These are phyloP conservation scores for Zosterops hypoxanthus DNA, from an alignment of 2,113 vertebrate species.

Conservation along the genomic window DNA sequence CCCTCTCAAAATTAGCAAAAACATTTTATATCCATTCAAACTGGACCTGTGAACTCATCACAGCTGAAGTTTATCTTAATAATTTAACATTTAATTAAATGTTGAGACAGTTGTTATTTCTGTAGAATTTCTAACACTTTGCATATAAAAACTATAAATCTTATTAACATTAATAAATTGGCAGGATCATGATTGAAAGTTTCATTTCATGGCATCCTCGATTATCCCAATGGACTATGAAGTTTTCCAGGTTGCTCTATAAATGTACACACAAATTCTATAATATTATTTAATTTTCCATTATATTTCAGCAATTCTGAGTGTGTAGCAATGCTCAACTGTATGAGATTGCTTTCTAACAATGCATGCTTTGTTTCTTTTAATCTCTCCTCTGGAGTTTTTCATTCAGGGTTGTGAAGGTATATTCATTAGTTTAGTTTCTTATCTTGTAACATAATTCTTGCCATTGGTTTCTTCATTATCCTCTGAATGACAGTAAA, in stretches of 20 bases:
- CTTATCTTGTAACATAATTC: slow-evolving; percentile 54
- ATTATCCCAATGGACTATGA: background rate
- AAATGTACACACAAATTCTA: background rate
- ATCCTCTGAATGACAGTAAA: slow-evolving; percentile 58
- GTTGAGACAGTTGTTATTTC: slow-evolving; percentile 23
- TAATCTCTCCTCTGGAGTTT: background rate
- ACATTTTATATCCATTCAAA: background rate
- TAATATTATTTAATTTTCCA: background rate
- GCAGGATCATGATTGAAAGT: slow-evolving; percentile 8
- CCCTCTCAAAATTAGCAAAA: background rate
- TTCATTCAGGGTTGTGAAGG: slow-evolving; percentile 13
- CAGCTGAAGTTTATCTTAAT: background rate
- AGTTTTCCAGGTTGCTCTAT: background rate
- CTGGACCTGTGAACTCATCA: background rate
- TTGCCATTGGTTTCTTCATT: slow-evolving; percentile 41
- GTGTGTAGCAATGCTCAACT: background rate
- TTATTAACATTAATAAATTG: slow-evolving; percentile 13
- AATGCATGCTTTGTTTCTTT: slow-evolving; percentile 33
- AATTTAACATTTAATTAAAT: slow-evolving; percentile 12
- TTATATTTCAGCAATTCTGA: background rate
- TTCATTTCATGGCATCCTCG: slow-evolving; percentile 33
- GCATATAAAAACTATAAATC: background rate
- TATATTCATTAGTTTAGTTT: slow-evolving; percentile 43
- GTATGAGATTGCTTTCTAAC: background rate
- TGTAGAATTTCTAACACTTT: background rate